Base-by-base conservation (phyloP, 2,888 invertebrate species). In the Pteria penguin region DNA sequence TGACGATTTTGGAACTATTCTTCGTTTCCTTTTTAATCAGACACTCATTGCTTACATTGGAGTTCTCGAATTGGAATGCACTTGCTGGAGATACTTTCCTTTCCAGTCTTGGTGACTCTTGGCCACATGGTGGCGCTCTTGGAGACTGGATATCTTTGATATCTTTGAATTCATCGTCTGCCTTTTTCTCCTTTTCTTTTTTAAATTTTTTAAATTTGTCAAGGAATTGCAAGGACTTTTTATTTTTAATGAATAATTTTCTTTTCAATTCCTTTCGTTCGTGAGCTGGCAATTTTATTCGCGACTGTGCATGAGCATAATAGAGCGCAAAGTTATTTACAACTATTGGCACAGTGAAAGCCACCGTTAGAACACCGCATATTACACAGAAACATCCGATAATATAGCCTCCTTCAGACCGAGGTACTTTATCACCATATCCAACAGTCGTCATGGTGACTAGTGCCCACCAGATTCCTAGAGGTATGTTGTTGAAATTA, bases 381-480 rank as follows among this genome's bases (percentile, higher is more conserved):
- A 91, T 80, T 61, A 90, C 91, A 83, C 90, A 91, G 33, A 89
- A 57, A 68, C 89, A 90, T 8, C 91, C 91, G 11, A 91, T 85
- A 24, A 90, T 72, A 75, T 90, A 91, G 22, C 91, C 91, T 0
- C 81, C 85, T 70, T 88, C 88, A 3, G 87, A 83, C 57, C 84
- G 82, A 0, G 91, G 91, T 27, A 88, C 89, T 79, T 89, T 90
- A 78, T 91, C 91, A 4, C 91, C 91, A 73, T 91, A 91, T 2
- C 91, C 91, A 1, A 92, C 92, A 0, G 92, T 92, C 58, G 92
- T 92, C 92, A 92, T 92, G 67, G 92, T 91, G 2, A 92, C 92
- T 33, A 92, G 75, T 2, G 91, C 90, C 91, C 92, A 92, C 92
- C 92, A 92, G 79, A 91, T 89, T 27, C 90, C 91, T 5, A 90